Percentiles rank a stretch among this genome's conserved stretches.
Conservation (phyloP, 23 tunicate species). For the Ciona savignyi region DNA sequence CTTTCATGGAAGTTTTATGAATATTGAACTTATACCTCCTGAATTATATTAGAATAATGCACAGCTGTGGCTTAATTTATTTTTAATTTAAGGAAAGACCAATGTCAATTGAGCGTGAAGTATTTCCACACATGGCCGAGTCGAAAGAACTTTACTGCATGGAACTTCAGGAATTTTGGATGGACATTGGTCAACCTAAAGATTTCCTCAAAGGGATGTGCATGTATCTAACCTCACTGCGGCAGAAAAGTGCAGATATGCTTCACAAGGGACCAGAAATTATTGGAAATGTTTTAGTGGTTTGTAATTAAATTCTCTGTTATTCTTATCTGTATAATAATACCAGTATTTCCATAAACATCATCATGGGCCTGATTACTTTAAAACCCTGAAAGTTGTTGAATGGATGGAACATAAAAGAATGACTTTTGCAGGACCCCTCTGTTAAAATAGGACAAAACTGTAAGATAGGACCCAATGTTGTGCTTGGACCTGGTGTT, state of each 20-base stretch:
- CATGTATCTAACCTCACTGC: conserved; percentile 67
- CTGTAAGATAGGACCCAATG: no score
- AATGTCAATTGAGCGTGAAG: conserved; percentile 86
- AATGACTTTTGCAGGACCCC: conserved; percentile 47
- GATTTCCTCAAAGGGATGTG: no score
- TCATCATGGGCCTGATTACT: no score
- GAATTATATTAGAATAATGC: no score
- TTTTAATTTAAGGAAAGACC: conserved; percentile 67
- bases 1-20: no score
- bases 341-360: no score
- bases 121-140: conserved; percentile 85
- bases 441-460: conserved; percentile 60
- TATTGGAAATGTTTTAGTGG: conserved; percentile 71
- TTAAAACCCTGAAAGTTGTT: no score
- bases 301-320: conserved; percentile 5
- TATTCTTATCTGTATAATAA: no score
- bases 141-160: conserved; percentile 71
- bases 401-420: no score
- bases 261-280: conserved; percentile 40
- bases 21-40: no score
- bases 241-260: conserved; percentile 64
- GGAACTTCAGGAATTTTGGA: conserved; percentile 91
- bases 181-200: no score
- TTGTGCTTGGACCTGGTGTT: conserved; percentile 89
- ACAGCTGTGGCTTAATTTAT: no score